Conservation (phyloP, 2,797 vertebrate genomes). For the Pseudochirops cupreus region DNA sequence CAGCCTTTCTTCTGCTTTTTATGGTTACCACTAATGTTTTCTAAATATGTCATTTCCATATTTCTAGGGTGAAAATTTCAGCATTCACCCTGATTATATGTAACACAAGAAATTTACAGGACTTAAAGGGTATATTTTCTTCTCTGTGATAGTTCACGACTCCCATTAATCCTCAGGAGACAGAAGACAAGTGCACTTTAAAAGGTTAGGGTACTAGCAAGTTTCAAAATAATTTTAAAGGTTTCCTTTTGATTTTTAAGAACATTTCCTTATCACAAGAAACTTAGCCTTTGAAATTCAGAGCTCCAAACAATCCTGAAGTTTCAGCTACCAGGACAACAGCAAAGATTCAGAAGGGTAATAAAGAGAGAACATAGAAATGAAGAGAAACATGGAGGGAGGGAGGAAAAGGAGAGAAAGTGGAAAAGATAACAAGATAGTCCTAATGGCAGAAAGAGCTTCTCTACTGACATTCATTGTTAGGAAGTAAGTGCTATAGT, state of each 20-base stretch:
- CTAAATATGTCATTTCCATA: neutral
- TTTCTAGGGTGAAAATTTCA: neutral
- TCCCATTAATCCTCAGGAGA: too few species aligned
- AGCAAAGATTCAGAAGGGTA: neutral
- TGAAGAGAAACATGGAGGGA: neutral
- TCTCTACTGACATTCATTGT: neutral
- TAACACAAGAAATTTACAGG: neutral
- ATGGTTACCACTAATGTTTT: neutral
- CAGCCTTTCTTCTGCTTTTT: neutral
- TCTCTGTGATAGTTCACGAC: neutral
- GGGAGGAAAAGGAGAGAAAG: neutral
- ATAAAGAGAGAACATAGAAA: neutral
- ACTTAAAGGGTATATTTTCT: neutral
- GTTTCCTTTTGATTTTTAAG: neutral
- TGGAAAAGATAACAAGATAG: neutral
- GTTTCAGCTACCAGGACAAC: neutral
- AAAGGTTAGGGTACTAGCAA: too few species aligned
- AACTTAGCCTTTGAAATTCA: neutral
- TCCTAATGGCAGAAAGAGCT: neutral
- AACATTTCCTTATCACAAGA: neutral
- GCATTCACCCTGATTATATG: neutral
- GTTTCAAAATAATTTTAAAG: neutral
- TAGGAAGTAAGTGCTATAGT: neutral
- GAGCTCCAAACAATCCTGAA: neutral
- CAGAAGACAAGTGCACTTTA: neutral